phyloP scores from a whole-genome alignment of 2,113 vertebrate species.

The Cinclus mexicanus region DNA sequence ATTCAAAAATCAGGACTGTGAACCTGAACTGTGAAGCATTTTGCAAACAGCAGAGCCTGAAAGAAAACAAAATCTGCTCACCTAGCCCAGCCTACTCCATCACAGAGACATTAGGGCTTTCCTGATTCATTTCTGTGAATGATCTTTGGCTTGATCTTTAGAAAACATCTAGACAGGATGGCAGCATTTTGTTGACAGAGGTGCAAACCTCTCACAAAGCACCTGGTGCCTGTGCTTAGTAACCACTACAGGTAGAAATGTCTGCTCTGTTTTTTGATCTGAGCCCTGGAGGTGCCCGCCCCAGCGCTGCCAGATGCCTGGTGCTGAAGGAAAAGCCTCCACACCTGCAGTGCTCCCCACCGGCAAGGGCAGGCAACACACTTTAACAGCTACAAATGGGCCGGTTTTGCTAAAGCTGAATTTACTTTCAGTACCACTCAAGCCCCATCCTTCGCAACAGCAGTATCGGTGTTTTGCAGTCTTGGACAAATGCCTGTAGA shows the following conservation, averaged over 20 bases:
- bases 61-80: background rate
- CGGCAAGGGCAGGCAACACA: background rate
- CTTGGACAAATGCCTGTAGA: slow-evolving; percentile 10
- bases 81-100: background rate
- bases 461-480: background rate
- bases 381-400: background rate
- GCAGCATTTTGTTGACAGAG: background rate
- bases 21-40: background rate
- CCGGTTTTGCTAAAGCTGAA: background rate
- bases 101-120: background rate
- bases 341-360: accelerated
- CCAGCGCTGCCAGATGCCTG: background rate
- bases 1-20: background rate
- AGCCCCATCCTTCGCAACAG: background rate
- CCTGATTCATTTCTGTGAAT: background rate
- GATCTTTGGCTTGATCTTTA: background rate
- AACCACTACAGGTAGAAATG: background rate
- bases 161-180: background rate
- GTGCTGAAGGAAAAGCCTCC: background rate
- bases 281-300: background rate
- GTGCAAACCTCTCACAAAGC: background rate
- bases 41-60: background rate
- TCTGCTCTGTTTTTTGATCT: background rate
- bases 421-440: background rate
- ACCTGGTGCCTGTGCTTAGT: background rate